Base-by-base conservation (phyloP, 1,140 invertebrate genomes). In the Drosophila sturtevanti region DNA sequence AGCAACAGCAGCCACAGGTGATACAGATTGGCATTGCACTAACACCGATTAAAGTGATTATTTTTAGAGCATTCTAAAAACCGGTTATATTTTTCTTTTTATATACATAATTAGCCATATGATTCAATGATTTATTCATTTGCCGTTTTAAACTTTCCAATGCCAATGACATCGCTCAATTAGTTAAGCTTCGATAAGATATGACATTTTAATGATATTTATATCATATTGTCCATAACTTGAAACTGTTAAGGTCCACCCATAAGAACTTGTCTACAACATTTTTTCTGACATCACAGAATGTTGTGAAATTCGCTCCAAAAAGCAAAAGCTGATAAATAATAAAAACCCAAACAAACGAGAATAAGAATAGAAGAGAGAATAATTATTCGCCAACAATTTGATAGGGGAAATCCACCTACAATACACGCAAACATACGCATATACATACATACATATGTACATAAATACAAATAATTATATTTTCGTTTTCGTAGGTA, bases 21-120 rank as follows among this genome's bases (percentile, higher is more conserved):
- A 24, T 21, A 21, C 24, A 38, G 37, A 66, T 60, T 84, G 67
- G 31, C 69, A 81, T 75, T 80, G 68, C 44, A 56, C 55, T 18
- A 6, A 27, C 22, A 63, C 51, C 18, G 34, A 63, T 63, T 67
- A 18, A 14, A 44, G 72, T 27, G 51, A 68, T 58, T 75, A 75
- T 76, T 75, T 75, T 76, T 14, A 64, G 72, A 76, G 56, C 72
- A 68, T 75, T 76, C 72, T 68, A 75, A 76, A 75, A 76, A 72
- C 72, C 44, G 72, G 54, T 56, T 56, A 14, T 5, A 1, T 38
- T 2, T 27, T 54, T 31, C n/a, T 14, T 34, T 75, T 76, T 76
- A 35, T 37, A 12, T 76, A 35, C 31, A 12, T 68, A 75, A 75
- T 68, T 75, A 58, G 16, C 41, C 41, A 48, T 21, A 48, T 48